Base-by-base conservation (phyloP, 2,888 invertebrate species). In the Calephelis perditalis region DNA sequence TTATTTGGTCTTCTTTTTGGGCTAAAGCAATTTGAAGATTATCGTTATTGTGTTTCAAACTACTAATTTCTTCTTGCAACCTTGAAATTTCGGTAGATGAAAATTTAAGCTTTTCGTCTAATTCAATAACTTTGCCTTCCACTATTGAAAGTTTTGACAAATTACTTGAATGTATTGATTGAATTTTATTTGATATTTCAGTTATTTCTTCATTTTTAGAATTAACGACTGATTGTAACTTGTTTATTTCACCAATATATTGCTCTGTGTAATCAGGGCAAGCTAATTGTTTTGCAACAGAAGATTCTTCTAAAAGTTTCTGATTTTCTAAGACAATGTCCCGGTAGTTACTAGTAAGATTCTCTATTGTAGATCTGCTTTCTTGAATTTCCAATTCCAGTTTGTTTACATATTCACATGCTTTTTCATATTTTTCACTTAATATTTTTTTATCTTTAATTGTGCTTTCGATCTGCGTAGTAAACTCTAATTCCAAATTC, bases 201-300 rank as follows among this genome's bases (percentile, higher is more conserved):
- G 79, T 76, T 60, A 92, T 86, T 68, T 92, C 86, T 44, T 85
- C 73, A 70, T 91, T 91, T 74, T 92, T 91, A 62, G 78, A 85
- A 45, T 84, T 84, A 3, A 93, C 71, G 45, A 91, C 67, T 59
- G 91, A 85, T 60, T 91, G 91, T 0, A 93, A 75, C 47, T 89
- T 91, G 69, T 92, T 92, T 69, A 93, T 93, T 79, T 93, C 93
- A 68, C 76, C 88, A 66, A 90, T 79, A 66, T 88, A 90, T 66
- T 89, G 89, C 62, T 89, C 89, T 7, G 90, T 89, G 69, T 88
- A 90, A 73, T 90, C 89, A 9, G 91, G 78, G 2, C 71, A 26
- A 57, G 66, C 59, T 52, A 54, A 61, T 52, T 73, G 70, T 55
- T 78, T 72, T 65, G 68, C 71, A 26, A 68, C 67, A 26, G 71